A percentile compares a stretch with the other conserved stretches of the same genome.
Evolutionary conservation across 2,797 vertebrate genomes (phyloP).

Genomic region (Lagorchestes hirsutus): DNA sequence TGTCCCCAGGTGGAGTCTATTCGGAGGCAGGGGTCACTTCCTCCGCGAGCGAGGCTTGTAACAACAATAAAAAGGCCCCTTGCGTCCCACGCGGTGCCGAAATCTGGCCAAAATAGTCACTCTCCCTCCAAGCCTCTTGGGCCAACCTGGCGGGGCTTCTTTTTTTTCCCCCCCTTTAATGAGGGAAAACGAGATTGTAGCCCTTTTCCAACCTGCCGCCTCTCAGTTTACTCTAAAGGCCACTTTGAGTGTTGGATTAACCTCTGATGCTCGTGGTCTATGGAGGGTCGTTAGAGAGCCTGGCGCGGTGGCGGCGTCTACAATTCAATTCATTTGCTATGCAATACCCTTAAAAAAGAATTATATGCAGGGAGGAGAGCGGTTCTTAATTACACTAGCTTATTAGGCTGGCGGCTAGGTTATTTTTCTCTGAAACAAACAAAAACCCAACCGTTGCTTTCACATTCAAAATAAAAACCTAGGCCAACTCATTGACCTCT

Average conservation of each 20-base stretch:
- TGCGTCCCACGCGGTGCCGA: neutral
- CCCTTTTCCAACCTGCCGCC: neutral
- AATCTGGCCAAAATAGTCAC: neutral
- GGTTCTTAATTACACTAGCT: neutral
- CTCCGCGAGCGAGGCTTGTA: neutral
- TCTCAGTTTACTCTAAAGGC: conserved; percentile 38
- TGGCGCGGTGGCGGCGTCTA: neutral
- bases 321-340: neutral
- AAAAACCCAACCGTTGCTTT: conserved; percentile 17
- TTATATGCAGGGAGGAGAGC: neutral
- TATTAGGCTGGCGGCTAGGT: neutral
- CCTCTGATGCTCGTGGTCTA: conserved; percentile 45
- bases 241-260: neutral
- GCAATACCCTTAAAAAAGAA: neutral
- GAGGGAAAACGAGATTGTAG: conserved; percentile 20
- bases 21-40: neutral
- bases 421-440: conserved; percentile 33
- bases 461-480: conserved; percentile 63
- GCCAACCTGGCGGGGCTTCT: neutral
- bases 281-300: neutral
- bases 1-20: conserved; percentile 32
- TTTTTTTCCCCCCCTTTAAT: neutral
- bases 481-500: neutral
- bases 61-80: neutral
- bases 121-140: neutral